phyloP scores from a whole-genome alignment of 2,113 vertebrate species.

The Pterophyllum scalare region DNA sequence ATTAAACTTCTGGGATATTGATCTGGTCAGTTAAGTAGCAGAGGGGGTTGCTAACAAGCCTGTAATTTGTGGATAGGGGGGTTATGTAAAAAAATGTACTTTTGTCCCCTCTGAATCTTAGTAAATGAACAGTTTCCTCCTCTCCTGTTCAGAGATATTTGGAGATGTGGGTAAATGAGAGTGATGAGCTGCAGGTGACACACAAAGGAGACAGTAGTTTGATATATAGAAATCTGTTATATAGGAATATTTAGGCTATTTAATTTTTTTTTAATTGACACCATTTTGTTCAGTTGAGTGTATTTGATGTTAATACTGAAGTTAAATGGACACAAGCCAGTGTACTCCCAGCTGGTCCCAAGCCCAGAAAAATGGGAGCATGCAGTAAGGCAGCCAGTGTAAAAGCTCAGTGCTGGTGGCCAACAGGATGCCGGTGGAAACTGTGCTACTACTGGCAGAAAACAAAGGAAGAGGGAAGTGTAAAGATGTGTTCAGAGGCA shows the following conservation, averaged over 20 bases:
- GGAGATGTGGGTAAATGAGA: background rate
- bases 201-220: background rate
- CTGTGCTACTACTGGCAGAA: background rate
- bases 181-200: fast-evolving
- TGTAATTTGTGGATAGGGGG: too few species aligned
- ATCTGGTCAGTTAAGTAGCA: too few species aligned
- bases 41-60: too few species aligned
- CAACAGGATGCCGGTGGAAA: background rate
- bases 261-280: background rate
- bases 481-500: too few species aligned
- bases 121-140: too few species aligned
- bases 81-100: too few species aligned
- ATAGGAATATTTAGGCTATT: too few species aligned
- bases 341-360: fast-evolving
- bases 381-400: background rate
- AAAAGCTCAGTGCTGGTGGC: background rate
- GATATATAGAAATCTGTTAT: background rate
- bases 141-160: background rate
- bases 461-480: background rate
- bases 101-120: too few species aligned
- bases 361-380: background rate
- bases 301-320: background rate
- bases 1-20: too few species aligned
- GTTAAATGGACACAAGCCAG: background rate
- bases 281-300: background rate